Evolutionary conservation across 2,888 invertebrate species (phyloP).

Genomic region (Xestia ashworthii): DNA sequence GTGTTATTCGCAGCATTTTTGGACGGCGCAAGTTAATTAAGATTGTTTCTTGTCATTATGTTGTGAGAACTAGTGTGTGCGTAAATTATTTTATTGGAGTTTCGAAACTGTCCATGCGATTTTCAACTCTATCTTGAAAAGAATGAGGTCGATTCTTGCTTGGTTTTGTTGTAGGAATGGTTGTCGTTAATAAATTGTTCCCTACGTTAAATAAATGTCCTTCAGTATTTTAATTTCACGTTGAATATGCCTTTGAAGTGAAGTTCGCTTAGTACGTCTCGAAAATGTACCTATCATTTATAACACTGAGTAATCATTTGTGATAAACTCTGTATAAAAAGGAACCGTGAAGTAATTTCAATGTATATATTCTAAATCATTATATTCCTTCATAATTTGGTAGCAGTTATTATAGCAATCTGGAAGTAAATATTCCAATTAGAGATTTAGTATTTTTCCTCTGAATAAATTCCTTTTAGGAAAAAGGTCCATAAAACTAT

Average conservation of each 20-base stretch:
- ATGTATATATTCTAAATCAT: background rate
- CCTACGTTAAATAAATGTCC: constrained; percentile 28
- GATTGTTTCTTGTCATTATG: constrained; percentile 46
- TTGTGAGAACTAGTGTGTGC: constrained; percentile 9
- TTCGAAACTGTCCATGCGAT: background rate
- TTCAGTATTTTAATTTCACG: constrained; percentile 35
- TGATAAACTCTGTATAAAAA: background rate
- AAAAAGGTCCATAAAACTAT: background rate
- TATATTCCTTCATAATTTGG: background rate
- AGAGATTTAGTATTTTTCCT: background rate
- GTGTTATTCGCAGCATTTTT: constrained; percentile 35
- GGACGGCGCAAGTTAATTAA: constrained; percentile 43
- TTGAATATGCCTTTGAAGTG: constrained; percentile 15
- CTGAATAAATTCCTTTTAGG: background rate
- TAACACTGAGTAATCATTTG: background rate
- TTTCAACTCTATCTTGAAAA: background rate
- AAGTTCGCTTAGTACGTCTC: constrained; percentile 8
- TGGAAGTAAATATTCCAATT: background rate
- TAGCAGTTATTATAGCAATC: background rate
- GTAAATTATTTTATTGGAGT: constrained; percentile 33
- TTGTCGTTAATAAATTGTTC: constrained; percentile 27
- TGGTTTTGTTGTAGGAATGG: background rate
- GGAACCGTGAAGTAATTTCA: background rate
- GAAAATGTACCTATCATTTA: constrained; percentile 4
- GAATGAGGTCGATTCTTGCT: background rate